phyloP scores from a whole-genome alignment of 1,140 invertebrate species.

The Chelonus insularis region DNA sequence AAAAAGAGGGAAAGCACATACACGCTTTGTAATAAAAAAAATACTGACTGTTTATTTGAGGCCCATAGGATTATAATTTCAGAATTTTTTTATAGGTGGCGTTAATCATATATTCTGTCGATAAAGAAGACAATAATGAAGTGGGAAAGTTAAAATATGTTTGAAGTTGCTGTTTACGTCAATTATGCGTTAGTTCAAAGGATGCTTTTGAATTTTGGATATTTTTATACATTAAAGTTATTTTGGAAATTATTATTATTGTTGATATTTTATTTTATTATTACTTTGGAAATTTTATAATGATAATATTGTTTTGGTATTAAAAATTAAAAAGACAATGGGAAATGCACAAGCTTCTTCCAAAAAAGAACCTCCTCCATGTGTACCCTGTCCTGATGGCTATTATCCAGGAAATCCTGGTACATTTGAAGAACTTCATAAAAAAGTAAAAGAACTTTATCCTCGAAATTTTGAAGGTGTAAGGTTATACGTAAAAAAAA shows the following conservation, averaged over 20 bases:
- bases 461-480: constrained; percentile 79
- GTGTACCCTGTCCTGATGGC: constrained; percentile 12
- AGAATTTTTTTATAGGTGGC: no score
- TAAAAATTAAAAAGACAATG: constrained; percentile 9
- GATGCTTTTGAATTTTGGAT: background rate
- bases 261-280: no score
- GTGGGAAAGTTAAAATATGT: no score
- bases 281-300: no score
- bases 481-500: constrained; percentile 73
- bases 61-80: no score
- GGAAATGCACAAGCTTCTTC: constrained; percentile 11
- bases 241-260: background rate
- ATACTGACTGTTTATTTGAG: no score
- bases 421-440: constrained; percentile 52
- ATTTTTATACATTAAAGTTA: background rate
- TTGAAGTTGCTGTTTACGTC: no score
- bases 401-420: constrained; percentile 49
- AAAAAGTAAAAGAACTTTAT: constrained; percentile 65
- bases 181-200: background rate
- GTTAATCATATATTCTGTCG: no score
- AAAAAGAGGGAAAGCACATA: no score
- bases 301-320: no score
- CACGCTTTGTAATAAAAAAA: no score
- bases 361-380: background rate
- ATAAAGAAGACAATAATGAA: no score